A percentile compares a stretch with the other conserved stretches of the same genome.
Evolutionary conservation across 2,888 invertebrate species (phyloP).

Genomic region (Orthonychiurus folsomi): DNA sequence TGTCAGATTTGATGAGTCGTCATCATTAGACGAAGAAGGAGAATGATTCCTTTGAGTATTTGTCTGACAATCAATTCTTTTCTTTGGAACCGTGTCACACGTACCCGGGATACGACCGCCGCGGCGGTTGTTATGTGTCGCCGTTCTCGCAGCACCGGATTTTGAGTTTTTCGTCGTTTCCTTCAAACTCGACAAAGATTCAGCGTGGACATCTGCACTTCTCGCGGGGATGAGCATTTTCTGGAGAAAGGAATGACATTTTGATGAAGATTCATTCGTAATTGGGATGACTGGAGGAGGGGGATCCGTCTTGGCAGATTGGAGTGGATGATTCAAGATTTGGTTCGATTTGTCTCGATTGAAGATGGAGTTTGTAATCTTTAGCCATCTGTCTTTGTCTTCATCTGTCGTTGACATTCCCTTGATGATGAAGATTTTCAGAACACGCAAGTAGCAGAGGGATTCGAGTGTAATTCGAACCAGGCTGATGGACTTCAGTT

Average conservation of each 20-base stretch:
- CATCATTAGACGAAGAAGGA: background rate
- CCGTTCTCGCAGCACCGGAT: no score
- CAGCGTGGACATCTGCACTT: background rate
- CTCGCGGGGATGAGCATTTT: background rate
- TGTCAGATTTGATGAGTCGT: background rate
- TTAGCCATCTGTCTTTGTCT: background rate
- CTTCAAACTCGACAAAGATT: background rate
- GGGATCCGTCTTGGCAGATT: background rate
- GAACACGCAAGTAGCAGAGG: no score
- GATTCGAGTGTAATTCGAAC: no score
- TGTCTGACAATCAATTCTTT: no score
- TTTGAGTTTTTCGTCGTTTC: no score
- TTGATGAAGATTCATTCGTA: background rate
- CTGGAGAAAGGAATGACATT: background rate
- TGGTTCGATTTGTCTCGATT: background rate
- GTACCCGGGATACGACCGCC: no score
- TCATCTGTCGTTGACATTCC: background rate
- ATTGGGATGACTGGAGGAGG: background rate
- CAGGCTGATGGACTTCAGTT: no score
- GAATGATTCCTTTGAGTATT: background rate
- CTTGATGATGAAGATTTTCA: no score
- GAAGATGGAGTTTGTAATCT: background rate
- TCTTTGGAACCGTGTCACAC: no score
- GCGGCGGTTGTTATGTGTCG: no score
- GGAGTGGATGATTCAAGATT: background rate